Base-by-base conservation (phyloP, 2,797 vertebrate genomes). In the Sebastes matsubarae region DNA sequence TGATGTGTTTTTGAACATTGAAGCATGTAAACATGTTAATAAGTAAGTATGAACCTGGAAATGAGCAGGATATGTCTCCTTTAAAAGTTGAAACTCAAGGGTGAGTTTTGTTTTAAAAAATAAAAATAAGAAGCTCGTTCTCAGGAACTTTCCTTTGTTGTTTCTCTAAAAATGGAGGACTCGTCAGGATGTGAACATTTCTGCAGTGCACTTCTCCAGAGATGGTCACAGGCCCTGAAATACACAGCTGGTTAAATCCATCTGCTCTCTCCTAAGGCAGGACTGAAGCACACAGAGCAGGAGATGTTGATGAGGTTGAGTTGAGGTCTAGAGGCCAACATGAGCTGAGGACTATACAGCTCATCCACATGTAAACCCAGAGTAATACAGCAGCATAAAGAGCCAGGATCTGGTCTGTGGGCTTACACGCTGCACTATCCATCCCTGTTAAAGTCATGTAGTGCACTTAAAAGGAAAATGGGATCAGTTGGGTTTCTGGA, bases 261-360 rank as follows among this genome's bases (percentile, higher is more conserved):
- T 75, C 61, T 69, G 34, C 24, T 60, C 34, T 79, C 29, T 79
- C 61, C 68, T 55, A 38, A 69, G 72, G 65, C 61, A 18, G 50
- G 27, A 9, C 7, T 32, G 72, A 71, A 72, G 58, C 54, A 30
- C 42, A 69, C 25, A 30, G 77, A 68, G 54, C 13, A 72, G 18
- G 13, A 80, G 80, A 80, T 55, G 68, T 87, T 50, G 13, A 75
- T 85, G 72, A 72, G 66, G 72, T 68, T 70, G 76, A 83, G 54
- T 67, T 18, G 20, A 68, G 36, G 4, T 38, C 36, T 38, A 38
- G 36, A 38, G 60, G 72, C n/a, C 46, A 66, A 79, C 46, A 22
- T 72, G 54, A 72, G 69, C 7, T 73, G 60, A 78, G 32, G 75
- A 74, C 79, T 75, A 68, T 34, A 2, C 2, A 71, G 63, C 64